Conservation (phyloP, 2,113 vertebrate genomes). For the Rhinopithecus roxellana region DNA sequence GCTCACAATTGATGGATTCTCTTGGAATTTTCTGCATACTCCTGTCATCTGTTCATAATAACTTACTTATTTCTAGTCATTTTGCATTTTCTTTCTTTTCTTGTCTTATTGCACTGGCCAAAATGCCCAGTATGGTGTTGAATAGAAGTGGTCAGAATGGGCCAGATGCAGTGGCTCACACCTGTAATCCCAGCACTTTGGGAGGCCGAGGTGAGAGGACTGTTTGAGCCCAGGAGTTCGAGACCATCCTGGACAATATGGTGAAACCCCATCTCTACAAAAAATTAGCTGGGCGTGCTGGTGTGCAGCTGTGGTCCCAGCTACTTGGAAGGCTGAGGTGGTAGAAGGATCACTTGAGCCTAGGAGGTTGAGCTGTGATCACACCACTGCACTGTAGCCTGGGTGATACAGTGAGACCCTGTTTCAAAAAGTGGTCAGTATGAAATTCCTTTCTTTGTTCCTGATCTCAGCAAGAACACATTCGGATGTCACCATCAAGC, state of each 20-base stretch:
- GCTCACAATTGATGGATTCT: background rate
- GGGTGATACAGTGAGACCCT: too few species aligned
- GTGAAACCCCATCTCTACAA: too few species aligned
- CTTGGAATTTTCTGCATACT: background rate
- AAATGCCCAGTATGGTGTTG: background rate
- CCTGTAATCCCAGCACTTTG: too few species aligned
- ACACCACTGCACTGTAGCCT: too few species aligned
- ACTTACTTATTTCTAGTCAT: background rate
- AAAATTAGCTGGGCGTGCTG: too few species aligned
- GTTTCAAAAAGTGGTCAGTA: background rate
- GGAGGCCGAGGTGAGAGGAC: too few species aligned
- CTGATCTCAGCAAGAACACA: background rate
- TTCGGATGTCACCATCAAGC: background rate
- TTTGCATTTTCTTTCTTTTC: background rate
- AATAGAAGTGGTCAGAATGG: background rate
- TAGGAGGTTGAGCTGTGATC: too few species aligned
- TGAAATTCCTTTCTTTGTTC: background rate
- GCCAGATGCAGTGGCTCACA: background rate
- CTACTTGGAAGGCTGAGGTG: too few species aligned
- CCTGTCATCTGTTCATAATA: background rate
- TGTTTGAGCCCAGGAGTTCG: too few species aligned
- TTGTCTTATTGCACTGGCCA: background rate
- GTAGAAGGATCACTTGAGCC: too few species aligned
- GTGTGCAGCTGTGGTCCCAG: too few species aligned
- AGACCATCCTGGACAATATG: too few species aligned